phyloP scores from a whole-genome alignment of 2,797 vertebrate genomes.

The Eutrigla gurnardus region DNA sequence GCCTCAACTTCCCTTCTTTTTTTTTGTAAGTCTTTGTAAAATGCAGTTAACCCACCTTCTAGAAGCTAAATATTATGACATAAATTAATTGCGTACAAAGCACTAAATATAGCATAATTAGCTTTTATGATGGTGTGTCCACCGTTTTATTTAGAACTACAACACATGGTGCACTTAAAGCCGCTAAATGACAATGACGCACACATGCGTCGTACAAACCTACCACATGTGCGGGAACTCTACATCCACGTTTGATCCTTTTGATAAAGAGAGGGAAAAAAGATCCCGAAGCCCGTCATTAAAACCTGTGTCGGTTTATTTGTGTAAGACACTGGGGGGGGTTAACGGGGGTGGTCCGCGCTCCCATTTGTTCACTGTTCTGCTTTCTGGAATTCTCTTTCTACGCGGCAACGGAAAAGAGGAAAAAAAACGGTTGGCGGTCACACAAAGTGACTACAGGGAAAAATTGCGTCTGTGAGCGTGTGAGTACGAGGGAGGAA shows the following conservation, averaged over 20 bases:
- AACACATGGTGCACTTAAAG: slow-evolving; percentile 3
- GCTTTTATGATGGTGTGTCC: background rate
- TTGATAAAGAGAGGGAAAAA: slow-evolving; percentile 65
- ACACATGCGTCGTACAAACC: background rate
- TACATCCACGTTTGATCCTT: slow-evolving; percentile 62
- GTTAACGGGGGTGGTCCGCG: slow-evolving; percentile 73
- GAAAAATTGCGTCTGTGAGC: slow-evolving; percentile 1
- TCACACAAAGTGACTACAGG: slow-evolving; percentile 22
- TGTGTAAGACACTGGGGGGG: slow-evolving; percentile 70
- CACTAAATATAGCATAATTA: background rate
- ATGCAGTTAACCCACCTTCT: background rate
- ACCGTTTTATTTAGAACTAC: background rate
- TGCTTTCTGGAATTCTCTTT: slow-evolving; percentile 66
- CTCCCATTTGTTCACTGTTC: slow-evolving; percentile 69
- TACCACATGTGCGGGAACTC: slow-evolving; percentile 35
- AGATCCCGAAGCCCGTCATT: slow-evolving; percentile 72
- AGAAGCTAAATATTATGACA: background rate
- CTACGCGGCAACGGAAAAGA: slow-evolving; percentile 17
- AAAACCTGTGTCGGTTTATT: slow-evolving; percentile 82
- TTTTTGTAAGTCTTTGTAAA: background rate
- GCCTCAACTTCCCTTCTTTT: background rate
- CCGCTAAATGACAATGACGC: slow-evolving; percentile 1
- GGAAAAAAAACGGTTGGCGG: background rate
- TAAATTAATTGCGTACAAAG: background rate
- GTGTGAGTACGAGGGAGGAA: background rate